Evolutionary conservation across 2,113 vertebrate genomes (phyloP).

Genomic region (Gila orcuttii): DNA sequence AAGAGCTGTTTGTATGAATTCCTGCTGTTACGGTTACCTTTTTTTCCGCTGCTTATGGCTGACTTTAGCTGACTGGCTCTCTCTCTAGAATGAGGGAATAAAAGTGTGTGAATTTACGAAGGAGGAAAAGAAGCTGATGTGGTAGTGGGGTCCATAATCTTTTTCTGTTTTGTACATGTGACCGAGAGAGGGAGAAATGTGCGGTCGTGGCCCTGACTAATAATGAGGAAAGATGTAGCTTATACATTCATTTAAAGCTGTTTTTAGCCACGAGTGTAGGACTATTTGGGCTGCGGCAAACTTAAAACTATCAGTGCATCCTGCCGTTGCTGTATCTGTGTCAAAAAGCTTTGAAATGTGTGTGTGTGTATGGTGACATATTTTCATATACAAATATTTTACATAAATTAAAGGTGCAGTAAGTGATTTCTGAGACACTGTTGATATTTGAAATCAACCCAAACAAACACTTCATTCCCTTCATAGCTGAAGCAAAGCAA

Average conservation of each 20-base stretch:
- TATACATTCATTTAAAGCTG: conserved; percentile 17
- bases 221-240: conserved; percentile 29
- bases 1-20: not conserved
- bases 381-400: too few species aligned
- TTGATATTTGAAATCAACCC: too few species aligned
- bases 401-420: too few species aligned
- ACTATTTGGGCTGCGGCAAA: not conserved
- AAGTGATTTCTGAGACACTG: too few species aligned
- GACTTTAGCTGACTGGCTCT: conserved; percentile 43
- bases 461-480: too few species aligned
- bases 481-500: too few species aligned
- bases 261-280: conserved; percentile 17
- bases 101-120: conserved; percentile 34
- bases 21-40: not conserved
- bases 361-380: too few species aligned
- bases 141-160: conserved; percentile 38
- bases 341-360: not conserved
- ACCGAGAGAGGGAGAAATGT: conserved; percentile 25
- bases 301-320: conserved; percentile 15
- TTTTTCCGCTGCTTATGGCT: not conserved
- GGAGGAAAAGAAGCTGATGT: conserved; percentile 41
- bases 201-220: conserved; percentile 45
- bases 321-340: not conserved
- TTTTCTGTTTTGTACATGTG: conserved; percentile 2
- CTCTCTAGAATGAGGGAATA: conserved; percentile 18